Percentiles rank a stretch among this genome's conserved stretches.
phyloP scores from a whole-genome alignment of 2,797 vertebrate species.

The Sciurus carolinensis region DNA sequence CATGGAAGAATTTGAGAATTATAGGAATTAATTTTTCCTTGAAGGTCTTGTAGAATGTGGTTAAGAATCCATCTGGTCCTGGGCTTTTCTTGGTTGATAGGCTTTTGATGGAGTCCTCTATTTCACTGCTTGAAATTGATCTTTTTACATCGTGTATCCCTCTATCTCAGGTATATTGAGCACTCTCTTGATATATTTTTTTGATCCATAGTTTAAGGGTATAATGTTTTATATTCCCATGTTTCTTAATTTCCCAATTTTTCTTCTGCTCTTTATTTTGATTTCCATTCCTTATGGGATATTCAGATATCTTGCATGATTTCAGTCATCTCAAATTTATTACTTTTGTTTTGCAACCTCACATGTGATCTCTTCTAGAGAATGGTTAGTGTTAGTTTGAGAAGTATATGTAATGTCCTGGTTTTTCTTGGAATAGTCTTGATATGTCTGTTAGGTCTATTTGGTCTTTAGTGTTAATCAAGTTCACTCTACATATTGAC shows the following conservation, averaged over 20 bases:
- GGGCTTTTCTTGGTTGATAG: no score
- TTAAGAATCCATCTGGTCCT: no score
- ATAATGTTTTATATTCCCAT: neutral
- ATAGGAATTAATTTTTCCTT: no score
- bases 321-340: neutral
- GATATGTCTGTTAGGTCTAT: neutral
- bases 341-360: neutral
- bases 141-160: no score
- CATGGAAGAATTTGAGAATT: no score
- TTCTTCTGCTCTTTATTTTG: neutral
- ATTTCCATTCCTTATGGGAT: neutral
- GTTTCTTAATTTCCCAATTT: neutral
- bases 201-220: neutral
- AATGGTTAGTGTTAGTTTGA: neutral
- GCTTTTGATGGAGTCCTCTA: no score
- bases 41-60: no score
- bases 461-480: neutral
- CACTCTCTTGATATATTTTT: neutral
- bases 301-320: neutral
- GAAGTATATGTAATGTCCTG: neutral
- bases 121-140: no score
- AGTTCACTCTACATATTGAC: neutral
- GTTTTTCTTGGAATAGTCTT: neutral
- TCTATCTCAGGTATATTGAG: neutral
- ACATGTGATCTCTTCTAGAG: neutral